phyloP scores from a whole-genome alignment of 2,113 vertebrate species.

The Macrotus californicus region DNA sequence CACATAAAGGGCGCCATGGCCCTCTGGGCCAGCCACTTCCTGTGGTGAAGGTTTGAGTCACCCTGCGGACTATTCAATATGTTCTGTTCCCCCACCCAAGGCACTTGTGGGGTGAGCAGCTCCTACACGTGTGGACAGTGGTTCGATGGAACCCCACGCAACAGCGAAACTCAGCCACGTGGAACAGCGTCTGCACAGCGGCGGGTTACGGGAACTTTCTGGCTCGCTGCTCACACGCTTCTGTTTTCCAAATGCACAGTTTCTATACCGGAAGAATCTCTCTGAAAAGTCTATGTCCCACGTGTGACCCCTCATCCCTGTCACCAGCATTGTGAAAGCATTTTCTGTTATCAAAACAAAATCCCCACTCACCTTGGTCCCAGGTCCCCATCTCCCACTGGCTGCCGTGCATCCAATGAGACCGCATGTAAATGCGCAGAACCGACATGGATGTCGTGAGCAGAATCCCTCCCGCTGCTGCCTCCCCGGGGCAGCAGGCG shows the following conservation, averaged over 20 bases:
- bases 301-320: background rate
- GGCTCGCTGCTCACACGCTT: background rate
- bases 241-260: background rate
- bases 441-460: accelerated
- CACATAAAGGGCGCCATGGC: too few relatives aligned
- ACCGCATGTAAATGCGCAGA: accelerated
- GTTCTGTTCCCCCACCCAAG: background rate
- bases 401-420: background rate
- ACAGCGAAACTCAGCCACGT: too few relatives aligned
- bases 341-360: background rate
- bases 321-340: background rate
- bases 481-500: too few relatives aligned
- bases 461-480: accelerated
- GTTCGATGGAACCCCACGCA: too few relatives aligned
- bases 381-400: background rate
- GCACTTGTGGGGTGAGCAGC: background rate
- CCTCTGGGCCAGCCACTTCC: too few relatives aligned
- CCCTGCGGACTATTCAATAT: background rate
- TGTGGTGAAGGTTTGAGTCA: background rate
- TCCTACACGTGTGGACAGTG: background rate
- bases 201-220: background rate
- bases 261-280: background rate
- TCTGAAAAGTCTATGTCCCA: background rate
- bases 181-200: too few relatives aligned
- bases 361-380: background rate